Percentiles rank a stretch among this genome's conserved stretches.
Conservation (phyloP, 2,888 invertebrate species). For the Ophioninae sp. region DNA sequence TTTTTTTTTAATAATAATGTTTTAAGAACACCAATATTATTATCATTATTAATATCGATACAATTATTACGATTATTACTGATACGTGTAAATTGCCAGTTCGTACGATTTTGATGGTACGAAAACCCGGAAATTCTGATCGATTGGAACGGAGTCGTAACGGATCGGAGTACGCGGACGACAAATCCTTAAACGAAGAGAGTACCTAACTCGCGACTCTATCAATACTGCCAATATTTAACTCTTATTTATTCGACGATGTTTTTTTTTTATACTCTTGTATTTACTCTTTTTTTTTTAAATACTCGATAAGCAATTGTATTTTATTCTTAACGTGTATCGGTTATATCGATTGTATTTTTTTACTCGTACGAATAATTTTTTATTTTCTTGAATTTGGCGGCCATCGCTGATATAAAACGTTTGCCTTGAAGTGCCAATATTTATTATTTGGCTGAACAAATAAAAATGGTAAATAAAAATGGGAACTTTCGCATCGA, state of each 20-base stretch:
- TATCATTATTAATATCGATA: background rate
- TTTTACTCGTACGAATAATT: background rate
- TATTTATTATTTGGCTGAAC: background rate
- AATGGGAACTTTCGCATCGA: background rate
- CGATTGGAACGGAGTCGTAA: background rate
- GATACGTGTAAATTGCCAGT: background rate
- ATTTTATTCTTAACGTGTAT: slow-evolving; percentile 28
- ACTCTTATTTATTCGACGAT: slow-evolving; percentile 70
- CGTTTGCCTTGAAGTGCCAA: slow-evolving; percentile 19
- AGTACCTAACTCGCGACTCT: slow-evolving; percentile 56
- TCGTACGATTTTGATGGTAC: background rate
- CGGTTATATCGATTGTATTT: slow-evolving; percentile 26
- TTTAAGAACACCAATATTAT: background rate
- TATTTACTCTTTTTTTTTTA: slow-evolving; percentile 44
- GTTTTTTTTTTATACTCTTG: slow-evolving; percentile 39
- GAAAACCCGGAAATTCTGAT: background rate
- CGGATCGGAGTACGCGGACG: slow-evolving; percentile 4
- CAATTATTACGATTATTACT: background rate
- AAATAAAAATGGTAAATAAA: slow-evolving; percentile 17
- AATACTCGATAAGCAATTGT: slow-evolving; percentile 36
- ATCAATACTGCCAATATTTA: slow-evolving; percentile 70
- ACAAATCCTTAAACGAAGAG: slow-evolving; percentile 50
- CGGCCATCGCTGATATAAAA: background rate
- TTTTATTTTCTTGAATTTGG: background rate
- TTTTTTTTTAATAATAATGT: slow-evolving; percentile 16